Evolutionary conservation across 2,113 vertebrate genomes (phyloP), one percentile per base, ranked within the genome.

Genomic region (Erpornis zantholeuca): DNA sequence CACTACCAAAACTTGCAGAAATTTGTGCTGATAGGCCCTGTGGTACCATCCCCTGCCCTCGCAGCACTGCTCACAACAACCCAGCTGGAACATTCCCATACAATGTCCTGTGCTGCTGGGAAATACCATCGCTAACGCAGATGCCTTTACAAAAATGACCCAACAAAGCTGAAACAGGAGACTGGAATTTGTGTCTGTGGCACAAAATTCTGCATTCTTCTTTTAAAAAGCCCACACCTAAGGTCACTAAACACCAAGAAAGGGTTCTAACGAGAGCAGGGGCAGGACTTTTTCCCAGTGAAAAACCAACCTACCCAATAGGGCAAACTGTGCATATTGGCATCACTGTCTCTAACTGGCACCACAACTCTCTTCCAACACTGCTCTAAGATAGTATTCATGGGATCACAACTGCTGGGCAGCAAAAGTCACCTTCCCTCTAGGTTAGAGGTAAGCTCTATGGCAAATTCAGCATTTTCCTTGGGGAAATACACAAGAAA

Each of bases 51-150:
- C n/a, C n/a, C 53, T 72, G 61, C 49, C 15, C 19, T 89, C 29
- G 24, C 25, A 78, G 23, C 0, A 0, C 2, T 33, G 57, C n/a
- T 54, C 33, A 71, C 36, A 31, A 73, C 7, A 77, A n/a, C 7
- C 44, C 65, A 85, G n/a, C 21, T 31, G 10, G 31, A 52, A 40
- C 29, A 28, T 66, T 63, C 38, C 56, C 65, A 20, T 11, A 10
- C 3, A 12, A 35, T 12, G 25, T 38, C 36, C 60, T 42, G 40
- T 5, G 11, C 20, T 66, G 33, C 22, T 78, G 44, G 27, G 27
- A 86, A 93, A 71, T 12, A 27, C 17, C 9, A 19, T 7, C 61
- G 68, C 22, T 19, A 33, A 59, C 1, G 14, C 24, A 38, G 35
- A 81, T 56, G 9, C n/a, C 33, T 86, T 29, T 20, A 36, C 77